Base-by-base conservation (phyloP, 2,113 vertebrate species). In the Anser brachyrhynchus region DNA sequence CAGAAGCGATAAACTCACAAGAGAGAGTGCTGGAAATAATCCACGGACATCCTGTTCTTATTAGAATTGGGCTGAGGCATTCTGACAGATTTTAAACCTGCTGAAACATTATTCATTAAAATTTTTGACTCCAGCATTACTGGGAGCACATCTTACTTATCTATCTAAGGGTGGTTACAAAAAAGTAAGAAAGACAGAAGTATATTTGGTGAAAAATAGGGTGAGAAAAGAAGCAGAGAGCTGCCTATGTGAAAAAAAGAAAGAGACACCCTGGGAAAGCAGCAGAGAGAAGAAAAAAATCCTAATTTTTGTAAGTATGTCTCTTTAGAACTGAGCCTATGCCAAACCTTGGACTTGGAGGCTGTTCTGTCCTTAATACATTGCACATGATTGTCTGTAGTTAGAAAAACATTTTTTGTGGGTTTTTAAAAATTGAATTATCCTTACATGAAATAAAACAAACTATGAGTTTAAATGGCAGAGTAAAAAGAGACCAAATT, bases 351-450 rank as follows among this genome's bases (percentile, higher is more conserved):
- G 92, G 67, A 76, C 74, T 94, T 93, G 93, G 95, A 96, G 89
- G 51, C 95, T 89, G 62, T 89, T 92, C 89, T 89, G 75, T 70
- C 70, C 92, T 85, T 96, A 96, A 96, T 97, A 89, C 84, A 85
- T 96, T 94, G 92, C 96, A 96, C 87, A 96, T 96, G 93, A 92
- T 92, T 92, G 69, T 97, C 93, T 96, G 62, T 95, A 97, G 93
- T 89, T 95, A 85, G 89, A 87, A 94, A 91, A 95, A 94, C 81
- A 89, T 76, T 95, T 94, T 94, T 91, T 91, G 88, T 84, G 86
- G 80, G 86, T 94, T 96, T 52, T 5, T 57, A 95, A 93, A 85
- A 64, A 96, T 93, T 90, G 49, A 95, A 89, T 94, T 96, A 96
- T 82, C 51, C 71, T 95, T 93, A 91, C 89, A 92, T 70, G 84